Conservation (phyloP, 2,888 invertebrate genomes). For the Drosophila kuntzei region DNA sequence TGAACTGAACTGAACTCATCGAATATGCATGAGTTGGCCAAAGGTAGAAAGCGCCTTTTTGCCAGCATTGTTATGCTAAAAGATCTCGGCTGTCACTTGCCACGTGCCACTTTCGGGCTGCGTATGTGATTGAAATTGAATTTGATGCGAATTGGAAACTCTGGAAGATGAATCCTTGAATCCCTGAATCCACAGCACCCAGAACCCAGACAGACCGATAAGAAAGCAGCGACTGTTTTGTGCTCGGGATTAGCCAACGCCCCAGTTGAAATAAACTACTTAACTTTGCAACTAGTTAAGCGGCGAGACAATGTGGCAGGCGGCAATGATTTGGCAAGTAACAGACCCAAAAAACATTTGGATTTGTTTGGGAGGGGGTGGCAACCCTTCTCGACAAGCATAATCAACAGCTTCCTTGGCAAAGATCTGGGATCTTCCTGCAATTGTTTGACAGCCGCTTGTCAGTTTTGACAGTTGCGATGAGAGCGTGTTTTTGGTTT, state of each 20-base stretch:
- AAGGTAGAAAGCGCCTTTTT: constrained; percentile 53
- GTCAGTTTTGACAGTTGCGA: constrained; percentile 78
- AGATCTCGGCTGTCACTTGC: constrained; percentile 74
- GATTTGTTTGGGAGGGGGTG: constrained; percentile 5
- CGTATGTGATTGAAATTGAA: constrained; percentile 81
- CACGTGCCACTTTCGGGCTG: constrained; percentile 62
- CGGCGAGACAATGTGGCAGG: constrained; percentile 66
- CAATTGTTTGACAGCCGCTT: constrained; percentile 76
- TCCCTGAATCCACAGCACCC: constrained; percentile 30
- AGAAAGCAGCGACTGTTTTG: constrained; percentile 34
- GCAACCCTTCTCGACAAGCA: constrained; percentile 67
- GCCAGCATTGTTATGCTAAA: constrained; percentile 77
- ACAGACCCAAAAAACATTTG: constrained; percentile 10
- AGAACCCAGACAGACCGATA: constrained; percentile 33
- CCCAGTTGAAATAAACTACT: constrained; percentile 77
- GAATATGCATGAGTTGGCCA: constrained; percentile 78
- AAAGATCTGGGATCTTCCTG: constrained; percentile 50
- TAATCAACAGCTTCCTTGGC: constrained; percentile 70
- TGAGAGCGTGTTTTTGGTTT: constrained; percentile 76
- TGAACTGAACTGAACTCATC: constrained; percentile 47
- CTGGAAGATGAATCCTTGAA: constrained; percentile 11
- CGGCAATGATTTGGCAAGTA: constrained; percentile 61
- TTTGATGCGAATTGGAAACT: constrained; percentile 64
- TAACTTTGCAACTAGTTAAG: constrained; percentile 83
- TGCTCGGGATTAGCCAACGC: constrained; percentile 56